Conservation (phyloP, 92 coral and sea anemone genomes). For the Palythoa grandiflora region DNA sequence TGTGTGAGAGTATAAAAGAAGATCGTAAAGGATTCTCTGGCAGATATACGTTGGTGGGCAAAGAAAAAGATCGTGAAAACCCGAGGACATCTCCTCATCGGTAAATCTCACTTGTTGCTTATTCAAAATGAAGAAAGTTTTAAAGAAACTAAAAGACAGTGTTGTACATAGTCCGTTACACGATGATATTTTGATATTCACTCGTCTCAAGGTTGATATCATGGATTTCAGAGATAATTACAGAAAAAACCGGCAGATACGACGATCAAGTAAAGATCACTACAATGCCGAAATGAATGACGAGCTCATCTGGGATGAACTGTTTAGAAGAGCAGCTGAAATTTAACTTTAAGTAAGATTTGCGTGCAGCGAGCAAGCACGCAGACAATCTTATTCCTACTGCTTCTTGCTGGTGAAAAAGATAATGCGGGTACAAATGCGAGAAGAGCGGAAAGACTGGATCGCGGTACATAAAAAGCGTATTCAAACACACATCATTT, state of each 20-base stretch:
- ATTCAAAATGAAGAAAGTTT: constrained; percentile 10
- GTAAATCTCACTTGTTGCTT: background rate
- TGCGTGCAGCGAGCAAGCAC: background rate
- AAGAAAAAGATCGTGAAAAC: background rate
- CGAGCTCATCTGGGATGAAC: constrained; percentile 34
- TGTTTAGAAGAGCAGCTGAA: constrained; percentile 39
- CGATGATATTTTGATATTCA: constrained; percentile 32
- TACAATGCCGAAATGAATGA: background rate
- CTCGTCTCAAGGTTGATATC: constrained; percentile 25
- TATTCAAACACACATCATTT: background rate
- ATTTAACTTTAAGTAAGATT: no score
- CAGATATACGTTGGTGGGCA: background rate
- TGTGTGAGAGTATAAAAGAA: background rate
- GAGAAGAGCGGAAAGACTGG: background rate
- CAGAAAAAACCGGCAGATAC: background rate
- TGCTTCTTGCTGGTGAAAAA: no score
- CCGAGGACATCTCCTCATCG: background rate
- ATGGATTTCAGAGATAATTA: constrained; percentile 22
- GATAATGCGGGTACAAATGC: background rate
- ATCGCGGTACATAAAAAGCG: background rate
- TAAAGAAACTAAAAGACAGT: constrained; percentile 30
- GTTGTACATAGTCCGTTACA: constrained; percentile 12
- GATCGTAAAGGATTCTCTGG: background rate
- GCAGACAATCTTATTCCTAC: no score
- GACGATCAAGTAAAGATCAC: background rate